Conservation (phyloP, 2,888 invertebrate genomes). For the Drosophila mimica region DNA sequence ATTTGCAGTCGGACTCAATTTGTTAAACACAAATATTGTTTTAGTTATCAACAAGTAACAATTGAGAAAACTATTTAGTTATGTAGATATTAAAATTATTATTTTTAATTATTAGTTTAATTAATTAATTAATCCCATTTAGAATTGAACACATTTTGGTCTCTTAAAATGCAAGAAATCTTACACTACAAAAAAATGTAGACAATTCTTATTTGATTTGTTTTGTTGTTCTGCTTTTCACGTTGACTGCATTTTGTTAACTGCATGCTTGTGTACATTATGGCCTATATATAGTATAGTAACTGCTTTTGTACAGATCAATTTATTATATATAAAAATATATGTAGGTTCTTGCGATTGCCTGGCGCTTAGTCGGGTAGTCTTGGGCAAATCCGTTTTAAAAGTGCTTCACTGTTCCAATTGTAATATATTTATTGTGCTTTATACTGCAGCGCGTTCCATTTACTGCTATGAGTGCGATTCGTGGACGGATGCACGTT, state of each 20-base stretch:
- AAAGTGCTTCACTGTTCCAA: neutral
- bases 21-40: neutral
- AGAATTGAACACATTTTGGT: neutral
- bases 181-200: neutral
- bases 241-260: neutral
- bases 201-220: neutral
- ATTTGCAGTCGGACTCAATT: neutral
- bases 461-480: conserved; percentile 98
- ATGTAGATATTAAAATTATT: neutral
- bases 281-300: neutral
- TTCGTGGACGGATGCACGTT: conserved; percentile 95
- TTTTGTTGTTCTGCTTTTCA: neutral
- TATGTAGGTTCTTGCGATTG: conserved; percentile 15
- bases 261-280: conserved; percentile 11
- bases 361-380: conserved; percentile 31
- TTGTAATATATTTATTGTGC: conserved; percentile 40
- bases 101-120: no score
- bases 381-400: conserved; percentile 11
- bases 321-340: neutral
- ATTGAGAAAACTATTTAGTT: neutral
- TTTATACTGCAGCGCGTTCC: conserved; percentile 89
- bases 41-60: neutral
- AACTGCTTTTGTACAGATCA: conserved; percentile 7
- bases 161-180: neutral
- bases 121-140: neutral